Conservation (phyloP, 2,888 invertebrate species). For the Allacma fusca region DNA sequence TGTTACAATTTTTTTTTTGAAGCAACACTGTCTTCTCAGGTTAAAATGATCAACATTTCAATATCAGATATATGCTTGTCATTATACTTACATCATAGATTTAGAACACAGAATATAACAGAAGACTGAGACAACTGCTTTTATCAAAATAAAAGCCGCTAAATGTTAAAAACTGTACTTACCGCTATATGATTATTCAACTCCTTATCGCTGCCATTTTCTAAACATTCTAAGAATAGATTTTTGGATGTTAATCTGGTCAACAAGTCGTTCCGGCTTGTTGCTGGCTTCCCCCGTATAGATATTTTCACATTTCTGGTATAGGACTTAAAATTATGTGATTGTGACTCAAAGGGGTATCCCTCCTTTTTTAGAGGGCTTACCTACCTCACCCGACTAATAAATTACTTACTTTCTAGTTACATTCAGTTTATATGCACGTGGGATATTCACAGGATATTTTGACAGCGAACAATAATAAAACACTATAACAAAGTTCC, state of each 20-base stretch:
- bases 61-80: slow-evolving; percentile 34
- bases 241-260: slow-evolving; percentile 78
- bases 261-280: slow-evolving; percentile 73
- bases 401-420: no score
- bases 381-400: slow-evolving; percentile 30
- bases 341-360: slow-evolving; percentile 19
- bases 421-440: no score
- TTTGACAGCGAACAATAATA: no score
- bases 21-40: slow-evolving; percentile 7
- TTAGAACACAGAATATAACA: no score
- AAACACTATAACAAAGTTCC: no score
- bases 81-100: neutral
- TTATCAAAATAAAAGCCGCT: no score
- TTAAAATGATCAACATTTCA: neutral
- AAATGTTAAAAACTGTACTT: no score
- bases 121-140: no score
- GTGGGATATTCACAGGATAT: no score
- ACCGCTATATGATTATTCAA: slow-evolving; percentile 79
- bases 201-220: slow-evolving; percentile 76
- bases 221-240: slow-evolving; percentile 80
- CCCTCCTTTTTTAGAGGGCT: slow-evolving; percentile 51
- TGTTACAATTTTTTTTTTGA: no score
- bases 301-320: slow-evolving; percentile 27
- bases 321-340: slow-evolving; percentile 27
- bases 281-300: slow-evolving; percentile 47